Conservation (phyloP, 2,113 vertebrate genomes). For the Tychaedon coryphoeus region DNA sequence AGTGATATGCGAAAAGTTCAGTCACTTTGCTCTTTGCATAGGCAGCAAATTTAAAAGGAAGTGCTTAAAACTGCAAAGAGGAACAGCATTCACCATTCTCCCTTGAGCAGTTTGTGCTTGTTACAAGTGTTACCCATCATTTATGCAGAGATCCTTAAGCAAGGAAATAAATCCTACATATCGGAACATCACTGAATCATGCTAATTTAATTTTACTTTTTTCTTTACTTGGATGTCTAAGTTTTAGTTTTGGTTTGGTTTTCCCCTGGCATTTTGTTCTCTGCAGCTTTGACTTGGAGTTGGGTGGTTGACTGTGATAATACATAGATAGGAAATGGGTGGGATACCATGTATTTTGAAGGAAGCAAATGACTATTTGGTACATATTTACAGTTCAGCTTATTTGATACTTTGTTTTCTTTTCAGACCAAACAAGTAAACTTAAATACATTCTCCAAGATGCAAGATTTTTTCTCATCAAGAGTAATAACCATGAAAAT, state of each 20-base stretch:
- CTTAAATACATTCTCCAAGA: constrained; percentile 93
- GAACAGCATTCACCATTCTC: not conserved
- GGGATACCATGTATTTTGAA: constrained; percentile 6
- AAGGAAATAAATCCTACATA: constrained; percentile 9
- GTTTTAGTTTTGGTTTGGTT: constrained; percentile 44
- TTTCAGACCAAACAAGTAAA: constrained; percentile 91
- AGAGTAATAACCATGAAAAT: constrained; percentile 99
- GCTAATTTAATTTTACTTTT: constrained; percentile 29
- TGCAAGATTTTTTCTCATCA: constrained; percentile 95
- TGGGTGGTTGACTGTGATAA: constrained; percentile 6
- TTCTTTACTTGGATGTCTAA: not conserved
- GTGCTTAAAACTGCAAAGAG: not conserved
- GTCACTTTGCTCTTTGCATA: not conserved
- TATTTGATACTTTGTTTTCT: constrained; percentile 54
- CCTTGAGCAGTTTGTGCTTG: not conserved
- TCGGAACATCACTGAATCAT: constrained; percentile 74
- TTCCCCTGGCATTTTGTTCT: constrained; percentile 59
- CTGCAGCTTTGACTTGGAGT: not conserved
- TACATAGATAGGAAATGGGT: constrained; percentile 8
- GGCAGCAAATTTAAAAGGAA: not conserved
- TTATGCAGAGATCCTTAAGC: not conserved
- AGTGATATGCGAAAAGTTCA: not conserved
- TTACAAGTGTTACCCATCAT: not conserved
- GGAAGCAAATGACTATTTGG: not conserved
- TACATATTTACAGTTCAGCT: not conserved